Percentiles rank a stretch among this genome's conserved stretches.
phyloP scores from a whole-genome alignment of 2,888 invertebrate species.

The Bruchidius siliquastri region DNA sequence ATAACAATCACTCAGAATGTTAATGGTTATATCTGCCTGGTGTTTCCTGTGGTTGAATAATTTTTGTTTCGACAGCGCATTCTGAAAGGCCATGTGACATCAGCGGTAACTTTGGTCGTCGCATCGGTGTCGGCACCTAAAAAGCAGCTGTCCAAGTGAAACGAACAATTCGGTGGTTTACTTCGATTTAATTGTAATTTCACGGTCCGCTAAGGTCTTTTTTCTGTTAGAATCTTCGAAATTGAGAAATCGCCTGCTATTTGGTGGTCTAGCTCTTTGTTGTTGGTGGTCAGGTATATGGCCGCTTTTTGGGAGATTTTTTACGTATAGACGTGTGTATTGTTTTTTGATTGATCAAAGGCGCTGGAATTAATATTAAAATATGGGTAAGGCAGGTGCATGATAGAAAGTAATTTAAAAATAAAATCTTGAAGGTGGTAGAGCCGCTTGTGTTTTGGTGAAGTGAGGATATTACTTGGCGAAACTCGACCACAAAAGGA shows the following conservation, averaged over 20 bases:
- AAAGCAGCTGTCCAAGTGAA: slow-evolving; percentile 1
- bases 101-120: not conserved
- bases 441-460: too few relatives aligned
- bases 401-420: not conserved
- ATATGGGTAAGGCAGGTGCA: not conserved
- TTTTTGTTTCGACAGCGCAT: not conserved
- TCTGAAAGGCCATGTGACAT: not conserved
- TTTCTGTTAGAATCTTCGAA: slow-evolving; percentile 12
- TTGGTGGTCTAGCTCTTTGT: slow-evolving; percentile 12
- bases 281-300: not conserved
- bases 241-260: slow-evolving; percentile 14
- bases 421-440: not conserved
- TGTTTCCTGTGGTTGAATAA: too few relatives aligned
- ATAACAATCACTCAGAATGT: too few relatives aligned
- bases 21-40: too few relatives aligned
- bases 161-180: slow-evolving; percentile 10
- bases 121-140: not conserved
- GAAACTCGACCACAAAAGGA: too few relatives aligned
- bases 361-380: not conserved
- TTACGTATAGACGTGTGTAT: not conserved
- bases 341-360: not conserved
- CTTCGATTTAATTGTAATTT: slow-evolving; percentile 18
- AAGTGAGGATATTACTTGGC: too few relatives aligned
- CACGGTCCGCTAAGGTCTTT: slow-evolving; percentile 16
- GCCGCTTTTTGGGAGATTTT: not conserved